Base-by-base conservation (phyloP, 2,113 vertebrate species). In the Corynorhinus townsendii region DNA sequence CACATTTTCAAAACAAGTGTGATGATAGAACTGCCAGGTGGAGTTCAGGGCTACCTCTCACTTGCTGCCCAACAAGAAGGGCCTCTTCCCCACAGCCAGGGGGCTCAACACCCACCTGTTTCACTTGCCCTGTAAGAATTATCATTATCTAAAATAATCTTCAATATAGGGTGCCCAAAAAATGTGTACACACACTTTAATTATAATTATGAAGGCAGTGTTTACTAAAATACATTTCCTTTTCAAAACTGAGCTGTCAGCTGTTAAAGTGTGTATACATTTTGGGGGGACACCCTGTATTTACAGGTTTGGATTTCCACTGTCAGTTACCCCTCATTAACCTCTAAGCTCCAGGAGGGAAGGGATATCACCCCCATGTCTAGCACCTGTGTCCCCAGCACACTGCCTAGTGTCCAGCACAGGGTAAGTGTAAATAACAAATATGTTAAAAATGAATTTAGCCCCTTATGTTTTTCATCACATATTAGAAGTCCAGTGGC, bases 81-180 rank as follows among this genome's bases (percentile, higher is more conserved):
- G 38, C 11, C 15, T 43, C 68, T 47, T 5, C n/a, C 0, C 56
- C 24, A 11, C 9, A 4, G 1, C 14, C 16, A 11, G 3, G 0
- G 15, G 43, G 17, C 40, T 66, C 30, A 40, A 45, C 11, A 15
- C 26, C 17, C 38, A 38, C 8, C 59, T 71, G 17, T 71, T 49
- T 66, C 64, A 35, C 19, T 38, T 54, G 47, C 26, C 35, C 22
- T 38, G 4, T 49, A 40, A 73, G 20, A 86, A 5, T 49, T 59
- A 43, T 14, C 16, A 17, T 35, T 66, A 43, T 19, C 24, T 82
- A 62, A 56, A 66, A 47, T 10, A 45, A 16, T 56, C 11, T 69
- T 54, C 10, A 54, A 64, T 45, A 30, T 52, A 62, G 24, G 24
- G 24, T 62, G 24, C 56, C 24, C 24, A 0, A 62, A 62, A 62